These are phyloP conservation scores for Tiphia femorata DNA, from an alignment of 2,888 invertebrate species.

Conservation along the genomic window DNA sequence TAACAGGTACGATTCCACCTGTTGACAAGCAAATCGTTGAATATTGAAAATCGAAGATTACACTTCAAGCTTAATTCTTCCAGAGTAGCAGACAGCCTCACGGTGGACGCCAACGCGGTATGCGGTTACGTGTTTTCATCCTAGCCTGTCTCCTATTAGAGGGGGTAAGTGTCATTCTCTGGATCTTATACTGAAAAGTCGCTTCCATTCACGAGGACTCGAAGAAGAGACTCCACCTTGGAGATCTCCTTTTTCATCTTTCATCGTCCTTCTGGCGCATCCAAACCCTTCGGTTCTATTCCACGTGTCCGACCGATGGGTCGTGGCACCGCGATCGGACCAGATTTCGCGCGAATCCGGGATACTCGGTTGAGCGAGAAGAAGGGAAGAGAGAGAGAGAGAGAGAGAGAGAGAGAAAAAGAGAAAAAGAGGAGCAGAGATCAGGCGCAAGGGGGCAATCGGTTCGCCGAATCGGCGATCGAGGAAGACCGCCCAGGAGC, in stretches of 20 bases:
- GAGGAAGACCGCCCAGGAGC: conserved; percentile 36
- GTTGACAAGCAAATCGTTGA: no score
- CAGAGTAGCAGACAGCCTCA: no score
- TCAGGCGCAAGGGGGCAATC: not conserved
- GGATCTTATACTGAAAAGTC: no score
- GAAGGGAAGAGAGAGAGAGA: not conserved
- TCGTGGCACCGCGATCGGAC: no score
- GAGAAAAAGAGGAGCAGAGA: not conserved
- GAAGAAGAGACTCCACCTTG: not conserved
- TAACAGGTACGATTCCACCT: no score
- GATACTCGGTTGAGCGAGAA: not conserved
- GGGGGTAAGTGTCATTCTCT: conserved; percentile 68
- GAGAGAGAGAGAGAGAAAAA: not conserved
- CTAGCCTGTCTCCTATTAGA: conserved; percentile 70
- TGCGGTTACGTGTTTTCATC: conserved; percentile 70
- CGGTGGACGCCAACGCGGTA: conserved; percentile 66
- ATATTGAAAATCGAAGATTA: no score
- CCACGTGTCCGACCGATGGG: no score
- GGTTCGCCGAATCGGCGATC: not conserved
- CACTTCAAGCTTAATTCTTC: conserved; percentile 23
- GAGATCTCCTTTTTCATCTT: no score
- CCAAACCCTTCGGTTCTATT: no score
- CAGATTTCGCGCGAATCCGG: no score
- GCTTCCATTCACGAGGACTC: no score
- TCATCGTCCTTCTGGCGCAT: no score